Evolutionary conservation across 2,888 invertebrate species (phyloP), one percentile per base, ranked within the genome.

Genomic region (Agriopis aurantiaria): DNA sequence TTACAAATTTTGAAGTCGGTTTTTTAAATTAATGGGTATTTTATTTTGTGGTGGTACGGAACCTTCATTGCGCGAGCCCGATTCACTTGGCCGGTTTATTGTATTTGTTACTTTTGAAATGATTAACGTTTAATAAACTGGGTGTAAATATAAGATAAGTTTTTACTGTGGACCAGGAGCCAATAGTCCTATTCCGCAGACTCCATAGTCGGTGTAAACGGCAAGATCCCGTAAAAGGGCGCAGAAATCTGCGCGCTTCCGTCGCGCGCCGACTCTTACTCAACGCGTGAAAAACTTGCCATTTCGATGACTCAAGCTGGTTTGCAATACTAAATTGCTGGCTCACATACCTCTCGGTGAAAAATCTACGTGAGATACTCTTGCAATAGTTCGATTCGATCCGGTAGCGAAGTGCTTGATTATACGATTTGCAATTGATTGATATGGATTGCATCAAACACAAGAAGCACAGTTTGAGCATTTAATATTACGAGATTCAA

Each of bases 241-340:
- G 72, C 74, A 81, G 83, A 86, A 87, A 85, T 85, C 77, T 71
- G 69, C 76, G 72, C 69, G 81, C 80, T 83, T 83, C 82, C 83
- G 80, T 77, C 78, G 80, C 78, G 80, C 48, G 48, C n/a, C 7
- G 48, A 69, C 73, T 80, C 82, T 86, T 84, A 81, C 87, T 82
- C 80, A 85, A 83, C 74, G 76, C 76, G 77, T 80, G 83, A 89
- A 90, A 90, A 90, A 89, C 85, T 89, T 82, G 87, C 80, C 75
- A 75, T 82, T 81, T 83, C 77, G 76, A 79, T 78, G 76, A 75
- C 74, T 76, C 72, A 73, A 81, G 76, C 79, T 45, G 73, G 78
- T 80, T 82, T 78, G 79, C 76, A 75, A 79, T 79, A 79, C 76
- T 57, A 79, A 82, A 83, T 80, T 80, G 73, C 76, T 63, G 66